A percentile compares a stretch with the other conserved stretches of the same genome.
Evolutionary conservation across 2,888 invertebrate species (phyloP).

Genomic region (Orthosia gracilis): DNA sequence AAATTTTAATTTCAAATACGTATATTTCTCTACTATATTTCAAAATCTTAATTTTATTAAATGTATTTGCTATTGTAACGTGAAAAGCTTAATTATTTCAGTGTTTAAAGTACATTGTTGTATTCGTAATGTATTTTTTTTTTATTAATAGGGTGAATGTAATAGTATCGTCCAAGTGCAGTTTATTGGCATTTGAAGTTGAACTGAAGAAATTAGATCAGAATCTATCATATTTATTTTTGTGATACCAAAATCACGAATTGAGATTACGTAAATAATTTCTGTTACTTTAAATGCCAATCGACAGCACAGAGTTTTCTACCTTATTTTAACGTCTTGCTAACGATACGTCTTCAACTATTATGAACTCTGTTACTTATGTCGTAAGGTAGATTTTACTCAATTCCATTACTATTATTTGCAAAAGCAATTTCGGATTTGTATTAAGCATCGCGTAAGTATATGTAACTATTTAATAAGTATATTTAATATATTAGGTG

Average conservation of each 20-base stretch:
- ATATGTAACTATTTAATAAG: constrained; percentile 86
- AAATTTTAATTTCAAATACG: constrained; percentile 34
- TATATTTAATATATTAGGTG: constrained; percentile 89
- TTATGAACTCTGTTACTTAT: constrained; percentile 55
- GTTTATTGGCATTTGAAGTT: constrained; percentile 54
- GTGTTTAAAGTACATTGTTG: constrained; percentile 59
- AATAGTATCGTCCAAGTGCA: constrained; percentile 28
- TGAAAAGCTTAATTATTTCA: constrained; percentile 51
- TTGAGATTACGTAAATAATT: constrained; percentile 8
- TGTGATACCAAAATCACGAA: constrained; percentile 14
- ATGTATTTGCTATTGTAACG: constrained; percentile 58
- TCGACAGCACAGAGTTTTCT: constrained; percentile 36
- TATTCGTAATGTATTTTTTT: constrained; percentile 64
- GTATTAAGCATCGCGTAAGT: constrained; percentile 77
- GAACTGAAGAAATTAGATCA: constrained; percentile 12
- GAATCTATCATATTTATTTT: constrained; percentile 41
- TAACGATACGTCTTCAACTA: constrained; percentile 49
- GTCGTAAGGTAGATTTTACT: constrained; percentile 62
- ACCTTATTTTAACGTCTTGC: constrained; percentile 42
- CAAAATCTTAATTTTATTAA: constrained; percentile 32
- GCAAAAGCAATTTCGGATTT: constrained; percentile 74
- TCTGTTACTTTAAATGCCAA: constrained; percentile 44
- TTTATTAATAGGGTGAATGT: constrained; percentile 49
- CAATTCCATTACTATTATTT: constrained; percentile 64
- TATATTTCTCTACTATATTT: constrained; percentile 38